These are phyloP conservation scores for Lampropteryx suffumata DNA, from an alignment of 2,888 invertebrate genomes.

Conservation along the genomic window DNA sequence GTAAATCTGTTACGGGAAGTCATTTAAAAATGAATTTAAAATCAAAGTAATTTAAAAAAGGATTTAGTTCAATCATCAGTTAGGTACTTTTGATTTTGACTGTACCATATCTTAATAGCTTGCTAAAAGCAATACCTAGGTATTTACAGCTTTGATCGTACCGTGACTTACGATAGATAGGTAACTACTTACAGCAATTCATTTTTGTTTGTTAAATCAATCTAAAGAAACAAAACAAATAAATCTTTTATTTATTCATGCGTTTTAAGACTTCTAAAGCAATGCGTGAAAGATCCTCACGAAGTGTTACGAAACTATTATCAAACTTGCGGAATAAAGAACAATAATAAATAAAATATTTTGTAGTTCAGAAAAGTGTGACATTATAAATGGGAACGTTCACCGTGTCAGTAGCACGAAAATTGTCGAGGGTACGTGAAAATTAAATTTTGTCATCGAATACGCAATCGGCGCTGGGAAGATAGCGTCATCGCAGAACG, in stretches of 20 bases:
- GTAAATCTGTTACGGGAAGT: no score
- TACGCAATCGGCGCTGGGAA: conserved; percentile 70
- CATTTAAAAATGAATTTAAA: no score
- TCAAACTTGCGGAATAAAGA: conserved; percentile 12
- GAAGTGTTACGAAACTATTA: conserved; percentile 26
- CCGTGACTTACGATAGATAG: no score
- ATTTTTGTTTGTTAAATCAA: not conserved
- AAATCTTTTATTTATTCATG: conserved; percentile 12
- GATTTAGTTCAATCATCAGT: no score
- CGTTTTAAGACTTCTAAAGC: conserved; percentile 9
- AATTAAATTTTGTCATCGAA: conserved; percentile 77
- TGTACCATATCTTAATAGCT: no score
- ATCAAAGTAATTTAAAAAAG: no score
- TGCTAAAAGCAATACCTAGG: no score
- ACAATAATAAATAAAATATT: conserved; percentile 42
- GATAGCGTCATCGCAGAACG: conserved; percentile 77
- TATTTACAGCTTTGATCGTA: no score
- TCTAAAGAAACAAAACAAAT: not conserved
- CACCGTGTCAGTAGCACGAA: conserved; percentile 76
- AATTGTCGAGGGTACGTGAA: conserved; percentile 60
- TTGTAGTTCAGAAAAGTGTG: conserved; percentile 54
- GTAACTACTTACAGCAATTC: no score
- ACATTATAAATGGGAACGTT: conserved; percentile 52
- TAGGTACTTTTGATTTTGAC: no score
- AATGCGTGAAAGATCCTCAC: conserved; percentile 28